Evolutionary conservation across 2,888 invertebrate species (phyloP), one percentile per base, ranked within the genome.

Genomic region (Iselma pallidipennis): DNA sequence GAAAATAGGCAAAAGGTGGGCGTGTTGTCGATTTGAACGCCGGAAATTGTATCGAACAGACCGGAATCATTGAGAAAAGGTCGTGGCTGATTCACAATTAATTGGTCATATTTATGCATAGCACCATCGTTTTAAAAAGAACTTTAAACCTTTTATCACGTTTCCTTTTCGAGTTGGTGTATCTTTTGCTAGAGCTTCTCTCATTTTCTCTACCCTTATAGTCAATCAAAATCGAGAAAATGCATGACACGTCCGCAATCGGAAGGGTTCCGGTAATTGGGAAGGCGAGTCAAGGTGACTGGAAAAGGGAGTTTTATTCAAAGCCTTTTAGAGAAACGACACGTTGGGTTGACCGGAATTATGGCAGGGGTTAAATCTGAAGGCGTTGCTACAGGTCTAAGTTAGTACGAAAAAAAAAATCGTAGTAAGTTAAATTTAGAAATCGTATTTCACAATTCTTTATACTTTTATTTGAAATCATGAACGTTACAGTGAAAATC

Each of bases 41-140:
- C 60, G 60, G 60, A 60, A 60, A 60, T 60, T 60, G 52, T 26
- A 51, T 28, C 31, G 45, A 54, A 54, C 33, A 25, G 19, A 29
- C 50, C 57, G 51, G 4, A 50, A 37, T 37, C 33, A n/a, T n/a
- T n/a, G n/a, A n/a, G n/a, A n/a, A n/a, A n/a, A 37, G 14, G 42
- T 14, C 42, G 42, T 37, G 50, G 45, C 33, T 55, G 45, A 25
- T 55, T 60, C 50, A 45, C 59, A 60, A 51, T 60, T 55, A 60
- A 60, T 60, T 59, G 50, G 37, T 50, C 14, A 16, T 52, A 25
- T 60, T 60, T 60, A 55, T 52, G 60, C 49, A 59, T 53, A 21
- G 25, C 16, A 26, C 26, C 14, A 21, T 14, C 29, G 5, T 14
- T 4, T 26, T 29, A n/a, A n/a, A n/a, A n/a, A n/a, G n/a, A n/a